Percentiles rank a stretch among this genome's conserved stretches.
Conservation (phyloP, 2,113 vertebrate genomes). For the Cygnus atratus region DNA sequence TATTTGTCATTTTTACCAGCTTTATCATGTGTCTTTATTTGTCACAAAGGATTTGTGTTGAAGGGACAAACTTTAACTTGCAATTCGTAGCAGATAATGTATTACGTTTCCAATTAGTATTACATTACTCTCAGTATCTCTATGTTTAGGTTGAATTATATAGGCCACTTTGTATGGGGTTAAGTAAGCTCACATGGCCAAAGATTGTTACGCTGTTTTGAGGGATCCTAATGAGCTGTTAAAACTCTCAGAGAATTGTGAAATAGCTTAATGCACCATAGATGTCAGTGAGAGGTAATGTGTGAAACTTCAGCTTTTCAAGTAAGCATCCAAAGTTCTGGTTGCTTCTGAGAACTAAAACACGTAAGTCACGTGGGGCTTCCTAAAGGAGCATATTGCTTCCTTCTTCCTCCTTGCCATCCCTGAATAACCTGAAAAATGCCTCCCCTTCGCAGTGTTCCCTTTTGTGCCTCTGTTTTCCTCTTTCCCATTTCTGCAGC, state of each 20-base stretch:
- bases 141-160: not conserved
- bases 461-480: not conserved
- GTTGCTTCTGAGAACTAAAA: not conserved
- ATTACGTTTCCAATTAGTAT: not conserved
- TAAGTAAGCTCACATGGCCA: not conserved
- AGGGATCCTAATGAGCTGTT: not conserved
- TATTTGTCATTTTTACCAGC: not conserved
- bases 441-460: not conserved
- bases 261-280: not conserved
- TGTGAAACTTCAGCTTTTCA: not conserved
- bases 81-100: not conserved
- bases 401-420: not conserved
- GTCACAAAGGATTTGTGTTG: not conserved
- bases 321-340: not conserved
- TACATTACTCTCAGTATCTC: not conserved
- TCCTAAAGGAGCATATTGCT: not conserved
- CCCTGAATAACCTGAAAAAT: not conserved
- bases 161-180: not conserved
- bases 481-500: not conserved
- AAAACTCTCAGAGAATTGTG: not conserved
- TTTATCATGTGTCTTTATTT: not conserved
- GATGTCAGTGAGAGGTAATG: not conserved
- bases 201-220: not conserved
- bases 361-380: not conserved
- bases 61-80: not conserved